Percentiles rank a stretch among this genome's conserved stretches.
Conservation (phyloP, 1,140 invertebrate species). For the Bombus pyrosoma region DNA sequence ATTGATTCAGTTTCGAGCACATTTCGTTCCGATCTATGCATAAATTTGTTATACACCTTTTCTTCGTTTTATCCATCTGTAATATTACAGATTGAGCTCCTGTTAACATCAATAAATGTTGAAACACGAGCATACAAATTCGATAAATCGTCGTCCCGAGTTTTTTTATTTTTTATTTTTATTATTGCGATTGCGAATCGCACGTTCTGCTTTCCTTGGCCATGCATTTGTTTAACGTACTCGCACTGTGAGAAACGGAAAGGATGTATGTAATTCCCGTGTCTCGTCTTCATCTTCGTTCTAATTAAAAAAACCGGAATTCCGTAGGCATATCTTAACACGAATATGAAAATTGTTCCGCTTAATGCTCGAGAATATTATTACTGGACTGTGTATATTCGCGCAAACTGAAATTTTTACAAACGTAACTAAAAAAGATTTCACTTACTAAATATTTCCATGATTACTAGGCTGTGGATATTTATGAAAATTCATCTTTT, state of each 20-base stretch:
- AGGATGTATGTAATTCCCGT: constrained; percentile 43
- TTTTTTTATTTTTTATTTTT: no score
- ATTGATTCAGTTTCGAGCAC: neutral
- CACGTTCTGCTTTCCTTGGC: constrained; percentile 15
- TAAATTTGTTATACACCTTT: neutral
- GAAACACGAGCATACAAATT: no score
- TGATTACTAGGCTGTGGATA: no score
- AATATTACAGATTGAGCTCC: neutral
- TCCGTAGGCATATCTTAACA: neutral
- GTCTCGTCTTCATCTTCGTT: constrained; percentile 44
- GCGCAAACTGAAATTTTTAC: neutral
- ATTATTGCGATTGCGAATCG: neutral
- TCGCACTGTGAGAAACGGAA: constrained; percentile 50
- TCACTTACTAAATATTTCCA: neutral
- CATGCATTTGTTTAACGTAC: constrained; percentile 17
- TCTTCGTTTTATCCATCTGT: neutral
- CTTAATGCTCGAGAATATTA: constrained; percentile 31
- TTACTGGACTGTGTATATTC: neutral
- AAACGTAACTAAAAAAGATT: neutral
- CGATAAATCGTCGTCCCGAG: no score
- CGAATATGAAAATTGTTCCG: constrained; percentile 30
- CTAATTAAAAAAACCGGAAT: constrained; percentile 56
- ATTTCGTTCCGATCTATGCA: neutral
- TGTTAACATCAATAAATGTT: neutral
- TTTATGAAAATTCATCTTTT: neutral